Evolutionary conservation across 1,140 invertebrate species (phyloP).

Genomic region (Eriocheir sinensis): DNA sequence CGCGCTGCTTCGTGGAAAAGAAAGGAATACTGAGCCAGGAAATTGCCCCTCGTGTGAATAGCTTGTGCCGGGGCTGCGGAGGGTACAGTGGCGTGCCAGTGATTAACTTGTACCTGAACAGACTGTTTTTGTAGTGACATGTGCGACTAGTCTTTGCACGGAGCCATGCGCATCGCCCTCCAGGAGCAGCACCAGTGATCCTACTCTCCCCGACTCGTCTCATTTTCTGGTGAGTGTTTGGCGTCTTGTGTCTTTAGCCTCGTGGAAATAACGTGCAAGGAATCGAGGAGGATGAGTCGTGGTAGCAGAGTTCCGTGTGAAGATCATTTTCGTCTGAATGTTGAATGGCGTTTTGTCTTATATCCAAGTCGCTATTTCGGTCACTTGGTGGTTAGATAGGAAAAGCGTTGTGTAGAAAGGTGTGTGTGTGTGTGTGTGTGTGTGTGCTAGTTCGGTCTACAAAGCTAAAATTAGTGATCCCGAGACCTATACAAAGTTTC

Average conservation of each 20-base stretch:
- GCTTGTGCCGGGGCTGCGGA: background rate
- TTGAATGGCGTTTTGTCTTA: too few relatives aligned
- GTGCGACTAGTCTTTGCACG: background rate
- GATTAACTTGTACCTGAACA: background rate
- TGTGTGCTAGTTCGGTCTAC: background rate
- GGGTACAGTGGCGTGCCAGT: background rate
- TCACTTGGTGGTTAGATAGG: background rate
- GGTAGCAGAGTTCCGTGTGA: background rate
- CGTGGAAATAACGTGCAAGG: background rate
- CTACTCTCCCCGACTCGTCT: background rate
- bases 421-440: background rate
- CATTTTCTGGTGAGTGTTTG: background rate
- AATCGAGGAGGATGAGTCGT: background rate
- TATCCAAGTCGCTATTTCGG: background rate
- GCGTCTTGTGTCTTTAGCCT: background rate
- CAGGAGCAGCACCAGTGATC: background rate
- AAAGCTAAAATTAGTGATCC: background rate
- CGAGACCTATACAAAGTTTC: background rate
- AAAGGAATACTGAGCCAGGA: background rate
- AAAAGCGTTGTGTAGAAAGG: background rate
- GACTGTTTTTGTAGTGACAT: conserved; percentile 15
- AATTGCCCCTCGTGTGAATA: background rate
- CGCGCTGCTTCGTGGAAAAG: background rate
- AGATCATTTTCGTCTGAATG: background rate
- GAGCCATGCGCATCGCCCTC: background rate